A percentile compares a stretch with the other conserved stretches of the same genome.
Conservation (phyloP, 53 echinoderm and acorn worm species). For the Stichopus horrens region DNA sequence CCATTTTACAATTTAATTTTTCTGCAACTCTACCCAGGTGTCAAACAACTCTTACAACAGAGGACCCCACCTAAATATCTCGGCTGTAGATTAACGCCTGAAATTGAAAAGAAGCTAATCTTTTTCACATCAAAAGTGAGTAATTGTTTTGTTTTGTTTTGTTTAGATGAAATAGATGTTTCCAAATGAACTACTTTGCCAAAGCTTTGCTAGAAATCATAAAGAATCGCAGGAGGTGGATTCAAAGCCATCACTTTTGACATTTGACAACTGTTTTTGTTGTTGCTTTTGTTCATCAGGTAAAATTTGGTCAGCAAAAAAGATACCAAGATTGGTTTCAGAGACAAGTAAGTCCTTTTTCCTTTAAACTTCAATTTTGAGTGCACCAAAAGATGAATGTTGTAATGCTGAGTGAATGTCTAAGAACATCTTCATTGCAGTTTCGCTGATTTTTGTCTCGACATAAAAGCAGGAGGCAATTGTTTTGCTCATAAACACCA, state of each 20-base stretch:
- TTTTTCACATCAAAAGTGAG: slow-evolving; percentile 96
- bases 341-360: slow-evolving; percentile 70
- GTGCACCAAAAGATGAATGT: background rate
- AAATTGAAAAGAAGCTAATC: slow-evolving; percentile 94
- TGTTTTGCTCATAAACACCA: no score
- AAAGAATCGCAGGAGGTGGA: background rate
- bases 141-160: background rate
- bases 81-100: slow-evolving; percentile 86
- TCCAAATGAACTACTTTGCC: background rate
- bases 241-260: background rate
- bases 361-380: background rate
- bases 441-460: no score
- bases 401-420: no score
- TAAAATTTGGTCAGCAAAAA: slow-evolving; percentile 96
- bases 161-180: background rate
- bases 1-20: background rate
- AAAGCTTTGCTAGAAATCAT: background rate
- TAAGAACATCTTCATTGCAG: no score
- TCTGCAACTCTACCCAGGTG: slow-evolving; percentile 49
- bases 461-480: no score
- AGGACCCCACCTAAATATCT: slow-evolving; percentile 92
- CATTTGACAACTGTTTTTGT: background rate
- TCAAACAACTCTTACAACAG: slow-evolving; percentile 83
- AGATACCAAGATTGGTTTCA: slow-evolving; percentile 99
- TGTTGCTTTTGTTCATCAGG: slow-evolving; percentile 48